Percentiles rank a stretch among this genome's conserved stretches.
Evolutionary conservation across 2,113 vertebrate species (phyloP).

Genomic region (Hystrix cristata): DNA sequence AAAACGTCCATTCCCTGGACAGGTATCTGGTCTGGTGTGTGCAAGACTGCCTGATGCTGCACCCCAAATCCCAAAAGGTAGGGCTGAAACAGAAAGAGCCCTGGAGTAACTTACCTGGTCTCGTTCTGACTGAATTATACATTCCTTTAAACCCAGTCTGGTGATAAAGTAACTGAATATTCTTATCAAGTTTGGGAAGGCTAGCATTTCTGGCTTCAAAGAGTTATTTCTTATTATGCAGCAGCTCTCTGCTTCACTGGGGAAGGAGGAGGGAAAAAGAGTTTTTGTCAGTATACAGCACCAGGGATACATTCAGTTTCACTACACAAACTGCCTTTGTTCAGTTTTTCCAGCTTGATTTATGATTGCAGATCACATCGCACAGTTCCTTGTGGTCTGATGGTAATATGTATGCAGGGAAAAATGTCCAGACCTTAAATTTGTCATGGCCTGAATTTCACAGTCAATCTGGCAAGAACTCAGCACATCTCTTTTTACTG

Average conservation of each 20-base stretch:
- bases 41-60: neutral
- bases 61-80: slow-evolving; percentile 41
- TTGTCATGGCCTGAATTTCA: slow-evolving; percentile 55
- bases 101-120: slow-evolving; percentile 56
- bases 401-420: slow-evolving; percentile 25
- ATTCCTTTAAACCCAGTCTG: slow-evolving; percentile 53
- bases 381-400: slow-evolving; percentile 30
- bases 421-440: slow-evolving; percentile 56
- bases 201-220: slow-evolving; percentile 74
- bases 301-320: slow-evolving; percentile 19
- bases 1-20: neutral
- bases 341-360: slow-evolving; percentile 77
- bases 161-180: slow-evolving; percentile 75
- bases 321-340: slow-evolving; percentile 56
- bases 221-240: slow-evolving; percentile 46
- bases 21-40: neutral
- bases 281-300: slow-evolving; percentile 67
- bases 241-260: slow-evolving; percentile 23
- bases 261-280: neutral
- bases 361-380: slow-evolving; percentile 63
- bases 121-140: slow-evolving; percentile 77
- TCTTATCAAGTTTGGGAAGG: slow-evolving; percentile 71
- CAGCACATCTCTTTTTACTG: slow-evolving; percentile 64
- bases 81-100: slow-evolving; percentile 4
- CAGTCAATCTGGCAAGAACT: slow-evolving; percentile 65